Evolutionary conservation across 1,140 invertebrate genomes (phyloP), one percentile per base, ranked within the genome.

Genomic region (Apis cerana): DNA sequence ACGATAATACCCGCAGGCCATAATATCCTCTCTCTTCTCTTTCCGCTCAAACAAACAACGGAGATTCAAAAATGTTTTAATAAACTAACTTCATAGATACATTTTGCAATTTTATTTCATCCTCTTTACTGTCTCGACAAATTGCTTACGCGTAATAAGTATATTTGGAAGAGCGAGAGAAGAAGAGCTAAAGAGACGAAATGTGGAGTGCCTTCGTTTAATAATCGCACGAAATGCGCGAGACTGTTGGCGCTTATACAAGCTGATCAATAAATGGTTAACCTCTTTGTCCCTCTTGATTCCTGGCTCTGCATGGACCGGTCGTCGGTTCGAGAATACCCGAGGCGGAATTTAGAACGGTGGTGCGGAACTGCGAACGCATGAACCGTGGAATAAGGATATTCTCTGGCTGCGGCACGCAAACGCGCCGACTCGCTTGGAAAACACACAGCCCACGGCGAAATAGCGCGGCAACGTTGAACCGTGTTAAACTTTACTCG

Each of bases 251-350:
- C 80, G 80, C 67, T 76, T 76, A 67, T 87, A 86, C 61, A 52
- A 52, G 76, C 67, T 87, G 84, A 87, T 87, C 86, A 75, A 86
- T 87, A 87, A 87, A 86, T 74, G 54, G 33, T 54, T 54, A 33
- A 15, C 74, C 54, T 23, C 54, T 72, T 27, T 58, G 19, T 67
- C 52, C 19, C 62, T 33, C 64, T 54, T 52, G 21, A 17, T 33
- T 33, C 13, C 19, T 56, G 9, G 9, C 74, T 82, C 23, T n/a
- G 52, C 1, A 9, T n/a, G 5, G 11, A 2, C 23, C 23, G 19
- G 50, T 59, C 27, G 7, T 7, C 33, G 9, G 27, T 58, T 58
- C 61, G 48, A 65, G 68, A 27, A 43, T 27, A 68, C 70, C 71
- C n/a, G n/a, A 58, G 72, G 54, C 48, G 56, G 67, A 82, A 82